These are phyloP conservation scores for Dipodomys ordii DNA, from an alignment of 2,113 vertebrate species.

Conservation along the genomic window DNA sequence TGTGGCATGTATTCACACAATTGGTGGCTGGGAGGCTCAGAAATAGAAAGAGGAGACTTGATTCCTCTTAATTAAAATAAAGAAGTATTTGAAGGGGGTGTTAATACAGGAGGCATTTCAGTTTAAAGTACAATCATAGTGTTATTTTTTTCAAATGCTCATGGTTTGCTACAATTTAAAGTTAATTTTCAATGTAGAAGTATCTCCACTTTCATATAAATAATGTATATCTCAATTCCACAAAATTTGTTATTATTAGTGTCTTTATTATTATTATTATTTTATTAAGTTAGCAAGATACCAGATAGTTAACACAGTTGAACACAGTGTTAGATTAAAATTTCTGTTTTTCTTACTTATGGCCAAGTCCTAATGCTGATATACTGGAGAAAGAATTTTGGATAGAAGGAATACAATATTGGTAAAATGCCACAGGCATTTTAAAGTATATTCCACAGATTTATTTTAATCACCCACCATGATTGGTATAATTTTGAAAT, in stretches of 20 bases:
- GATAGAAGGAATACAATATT: background rate
- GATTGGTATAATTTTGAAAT: background rate
- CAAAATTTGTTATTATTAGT: background rate
- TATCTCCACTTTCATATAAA: background rate
- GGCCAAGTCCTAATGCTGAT: background rate
- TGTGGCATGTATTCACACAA: slow-evolving; percentile 15
- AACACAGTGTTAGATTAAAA: background rate
- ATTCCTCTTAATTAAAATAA: slow-evolving; percentile 7
- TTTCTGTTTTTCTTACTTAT: background rate
- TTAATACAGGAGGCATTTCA: background rate
- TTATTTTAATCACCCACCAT: background rate
- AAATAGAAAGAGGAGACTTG: slow-evolving; percentile 49
- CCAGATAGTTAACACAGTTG: background rate
- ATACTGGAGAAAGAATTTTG: background rate
- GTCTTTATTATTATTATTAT: background rate
- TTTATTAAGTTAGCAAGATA: background rate
- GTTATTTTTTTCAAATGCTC: background rate
- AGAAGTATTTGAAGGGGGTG: background rate
- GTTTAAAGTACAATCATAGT: background rate
- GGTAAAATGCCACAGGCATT: background rate
- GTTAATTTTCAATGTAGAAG: background rate
- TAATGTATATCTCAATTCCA: background rate
- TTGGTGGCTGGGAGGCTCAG: background rate
- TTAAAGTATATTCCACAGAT: background rate
- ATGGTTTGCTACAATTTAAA: background rate